phyloP scores from a whole-genome alignment of 1,140 invertebrate genomes.

The Berghia stephanieae region DNA sequence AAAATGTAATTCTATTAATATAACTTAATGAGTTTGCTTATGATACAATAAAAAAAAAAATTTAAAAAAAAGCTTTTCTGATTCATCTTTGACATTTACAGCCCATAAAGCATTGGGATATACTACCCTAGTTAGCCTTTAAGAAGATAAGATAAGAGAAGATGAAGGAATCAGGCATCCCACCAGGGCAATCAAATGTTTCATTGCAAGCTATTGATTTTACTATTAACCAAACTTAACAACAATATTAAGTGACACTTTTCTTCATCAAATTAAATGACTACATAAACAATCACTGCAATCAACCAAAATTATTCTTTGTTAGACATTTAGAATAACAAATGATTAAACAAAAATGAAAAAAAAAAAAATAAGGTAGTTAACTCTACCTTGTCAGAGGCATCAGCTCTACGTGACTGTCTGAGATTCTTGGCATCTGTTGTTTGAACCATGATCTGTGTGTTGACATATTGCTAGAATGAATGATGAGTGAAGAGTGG shows the following conservation, averaged over 20 bases:
- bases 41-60: not conserved
- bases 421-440: conserved; percentile 62
- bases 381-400: conserved; percentile 55
- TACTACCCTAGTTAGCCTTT: not conserved
- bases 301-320: not conserved
- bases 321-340: not conserved
- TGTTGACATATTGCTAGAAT: conserved; percentile 66
- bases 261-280: not conserved
- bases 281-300: not conserved
- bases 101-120: too few species aligned
- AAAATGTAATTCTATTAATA: too few species aligned
- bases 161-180: not conserved
- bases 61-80: not conserved
- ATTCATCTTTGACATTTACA: not conserved
- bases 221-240: not conserved
- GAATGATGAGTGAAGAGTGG: too few species aligned
- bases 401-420: conserved; percentile 53
- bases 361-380: not conserved
- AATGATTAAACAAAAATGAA: not conserved
- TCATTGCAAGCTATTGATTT: too few species aligned
- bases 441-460: conserved; percentile 65
- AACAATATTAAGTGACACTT: not conserved
- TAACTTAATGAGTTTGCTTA: too few species aligned
- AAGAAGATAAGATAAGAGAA: not conserved
- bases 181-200: too few species aligned